Base-by-base conservation (phyloP, 2,113 vertebrate genomes). In the Conger conger region DNA sequence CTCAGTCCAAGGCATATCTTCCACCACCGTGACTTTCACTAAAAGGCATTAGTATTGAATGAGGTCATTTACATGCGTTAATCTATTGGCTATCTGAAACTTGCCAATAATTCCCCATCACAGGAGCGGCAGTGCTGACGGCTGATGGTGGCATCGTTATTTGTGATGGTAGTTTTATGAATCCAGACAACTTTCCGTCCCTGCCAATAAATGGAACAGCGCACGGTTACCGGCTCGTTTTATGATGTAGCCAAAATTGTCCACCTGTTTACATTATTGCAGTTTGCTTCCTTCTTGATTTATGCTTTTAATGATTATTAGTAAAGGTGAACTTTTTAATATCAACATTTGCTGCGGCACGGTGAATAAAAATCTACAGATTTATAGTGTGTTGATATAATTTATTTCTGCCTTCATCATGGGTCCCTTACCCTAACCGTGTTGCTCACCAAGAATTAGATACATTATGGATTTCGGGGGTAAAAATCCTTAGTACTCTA, bases 31-130 rank as follows among this genome's bases (percentile, higher is more conserved):
- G 91, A 90, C 92, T 94, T 93, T 91, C 60, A 23, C 86, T 84
- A 76, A 78, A n/a, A 89, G 92, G 91, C 92, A 89, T 92, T 89
- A 82, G 11, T 45, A 95, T 95, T 27, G 94, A 95, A 35, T 87
- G 8, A 77, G 5, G 50, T 86, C 33, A 93, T 95, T 93, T 94
- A 90, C 94, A 95, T 94, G 94, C 93, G 94, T 94, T 95, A 95
- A 95, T 95, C 92, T 93, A 94, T 95, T 40, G 92, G 92, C 92
- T 91, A 92, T 93, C 91, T 95, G 94, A 95, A 94, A 94, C 90
- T 91, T 93, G 92, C 92, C 94, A 91, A 94, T 95, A 93, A 63
- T 88, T 86, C 35, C 88, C 89, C 87, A 91, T 88, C 88, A 90
- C 76, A 87, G 91, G 89, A 89, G 91, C 86, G 86, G 81, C 84